Evolutionary conservation across 2,797 vertebrate species (phyloP), one percentile per base, ranked within the genome.

Genomic region (Danio kyathit): DNA sequence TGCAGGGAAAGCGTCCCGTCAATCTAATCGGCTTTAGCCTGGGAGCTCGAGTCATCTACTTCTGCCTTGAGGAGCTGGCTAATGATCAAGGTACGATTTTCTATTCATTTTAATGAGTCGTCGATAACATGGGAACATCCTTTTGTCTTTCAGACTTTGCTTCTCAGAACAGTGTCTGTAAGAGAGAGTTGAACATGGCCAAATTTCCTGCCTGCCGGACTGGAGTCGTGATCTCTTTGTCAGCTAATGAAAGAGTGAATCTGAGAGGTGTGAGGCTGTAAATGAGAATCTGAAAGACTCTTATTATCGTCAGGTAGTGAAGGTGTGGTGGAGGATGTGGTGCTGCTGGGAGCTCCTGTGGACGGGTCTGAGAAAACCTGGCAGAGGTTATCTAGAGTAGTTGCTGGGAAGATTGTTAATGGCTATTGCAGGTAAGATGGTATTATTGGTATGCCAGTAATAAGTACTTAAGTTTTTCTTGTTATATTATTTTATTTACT

Each of bases 41-140:
- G 4, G 98, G 98, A 12, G 98, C 98, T 57, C 93, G 98, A 88
- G 98, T 99, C 12, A 98, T 99, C 89, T 99, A 97, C 91, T 99
- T 96, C 94, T 99, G 98, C 86, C 94, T 99, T 16, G 96, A 97
- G 76, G 98, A 99, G 88, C 96, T 99, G 82, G 96, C 97, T 72
- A 96, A 94, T 81, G 97, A 99, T 72, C 89, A 95, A 95, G 97
- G 98, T 99, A 91, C 1, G 5, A 67, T 56, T 69, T 2, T 54
- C 4, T 61, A 7, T 49, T 64, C 13, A 12, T 78, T 59, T 12
- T 19, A 11, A 46, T 1, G 21, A 59, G 11, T 29, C 2, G 0
- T 10, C 4, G 51, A 69, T 29, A 7, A 57, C 12, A 4, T 4
- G 0, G 21, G 10, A 12, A 59, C 21, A 5, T 69, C 16, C 64